Evolutionary conservation across 1,140 invertebrate species (phyloP), one percentile per base, ranked within the genome.

Genomic region (Drosophila kepulauana): DNA sequence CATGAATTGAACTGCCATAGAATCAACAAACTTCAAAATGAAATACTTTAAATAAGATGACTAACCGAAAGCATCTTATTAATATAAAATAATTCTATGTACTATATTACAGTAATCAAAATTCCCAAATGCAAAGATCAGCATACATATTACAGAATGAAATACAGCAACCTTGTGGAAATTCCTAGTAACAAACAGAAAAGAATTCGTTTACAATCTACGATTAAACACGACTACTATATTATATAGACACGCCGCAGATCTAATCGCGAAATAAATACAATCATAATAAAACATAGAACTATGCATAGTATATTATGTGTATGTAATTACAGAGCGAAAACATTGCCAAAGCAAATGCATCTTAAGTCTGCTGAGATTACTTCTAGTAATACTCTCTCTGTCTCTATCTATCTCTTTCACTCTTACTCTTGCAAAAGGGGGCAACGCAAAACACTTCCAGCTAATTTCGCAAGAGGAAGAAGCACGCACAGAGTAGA

Each of bases 401-500:
- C 10, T 33, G 10, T 41, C 25, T 25, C 35, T 25, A 25, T 38
- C 35, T 38, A 3, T 7, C 33, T 33, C 7, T 33, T 6, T 33
- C 5, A 0, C 33, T 7, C 33, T 0, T 7, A 2, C 33, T 7
- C 33, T 7, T 33, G 33, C 5, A 33, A 33, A 8, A 43, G 25
- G n/a, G 35, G 46, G 38, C 20, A 54, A 30, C 41, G 20, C 25
- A 49, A 28, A 16, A 38, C 51, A 33, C 35, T 15, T 16, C 28
- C 56, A 43, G 25, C 49, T 56, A 68, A 64, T 68, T 78, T 74
- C 49, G 8, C 70, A 63, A 45, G 62, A 33, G 16, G 46, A 48
- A 33, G 46, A 43, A 13, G 41, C 41, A 56, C 35, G 13, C 35
- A 28, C 52, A 51, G 35, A 15, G 25, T 15, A 54, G 35, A 16